Evolutionary conservation across 2,797 vertebrate species (phyloP).

Genomic region (Melopsittacus undulatus): DNA sequence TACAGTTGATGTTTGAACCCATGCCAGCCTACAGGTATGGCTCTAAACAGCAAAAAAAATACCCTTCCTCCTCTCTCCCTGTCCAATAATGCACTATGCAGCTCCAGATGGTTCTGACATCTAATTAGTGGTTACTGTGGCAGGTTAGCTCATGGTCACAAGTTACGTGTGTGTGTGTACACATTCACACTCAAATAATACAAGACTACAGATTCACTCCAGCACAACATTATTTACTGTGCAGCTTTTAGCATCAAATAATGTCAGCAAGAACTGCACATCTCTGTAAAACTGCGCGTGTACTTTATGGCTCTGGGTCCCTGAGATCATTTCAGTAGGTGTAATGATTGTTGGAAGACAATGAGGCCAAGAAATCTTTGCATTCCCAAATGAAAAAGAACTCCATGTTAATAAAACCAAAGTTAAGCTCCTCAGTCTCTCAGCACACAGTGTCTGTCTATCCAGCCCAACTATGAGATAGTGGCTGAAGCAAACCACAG

Average conservation of each 20-base stretch:
- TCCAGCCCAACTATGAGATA: neutral
- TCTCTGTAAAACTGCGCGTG: neutral
- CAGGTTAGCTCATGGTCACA: neutral
- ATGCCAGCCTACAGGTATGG: neutral
- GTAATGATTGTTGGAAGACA: neutral
- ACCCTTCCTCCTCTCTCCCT: neutral
- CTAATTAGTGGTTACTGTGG: neutral
- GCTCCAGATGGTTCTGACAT: neutral
- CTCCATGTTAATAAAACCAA: neutral
- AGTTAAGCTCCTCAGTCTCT: neutral
- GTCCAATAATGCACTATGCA: neutral
- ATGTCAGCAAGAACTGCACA: neutral
- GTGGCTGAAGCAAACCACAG: neutral
- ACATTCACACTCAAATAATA: neutral
- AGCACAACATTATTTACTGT: neutral
- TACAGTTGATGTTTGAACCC: neutral
- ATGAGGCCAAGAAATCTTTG: neutral
- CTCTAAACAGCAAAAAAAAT: neutral
- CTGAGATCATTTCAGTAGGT: neutral
- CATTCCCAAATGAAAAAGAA: neutral
- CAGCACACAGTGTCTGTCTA: no score
- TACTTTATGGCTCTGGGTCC: neutral
- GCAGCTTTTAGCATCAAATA: neutral
- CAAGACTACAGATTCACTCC: neutral
- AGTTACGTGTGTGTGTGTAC: accelerated